Conservation (phyloP, 2,797 vertebrate genomes). For the Cebuella pygmaea region DNA sequence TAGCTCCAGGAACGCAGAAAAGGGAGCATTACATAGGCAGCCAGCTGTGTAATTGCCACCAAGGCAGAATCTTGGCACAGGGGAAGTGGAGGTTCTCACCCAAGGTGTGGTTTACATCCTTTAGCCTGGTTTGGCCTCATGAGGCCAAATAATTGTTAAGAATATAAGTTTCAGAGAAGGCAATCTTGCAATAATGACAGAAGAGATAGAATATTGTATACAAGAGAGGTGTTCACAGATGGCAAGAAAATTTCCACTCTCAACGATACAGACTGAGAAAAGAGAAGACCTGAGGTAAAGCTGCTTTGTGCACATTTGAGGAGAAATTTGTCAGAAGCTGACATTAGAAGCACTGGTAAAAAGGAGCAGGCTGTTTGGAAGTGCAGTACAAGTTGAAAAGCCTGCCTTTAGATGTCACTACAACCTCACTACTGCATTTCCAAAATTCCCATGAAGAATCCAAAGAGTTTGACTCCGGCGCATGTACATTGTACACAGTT, state of each 20-base stretch:
- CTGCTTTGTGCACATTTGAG: slow-evolving; percentile 11
- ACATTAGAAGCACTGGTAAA: slow-evolving; percentile 37
- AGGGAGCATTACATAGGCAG: not conserved
- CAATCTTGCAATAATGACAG: not conserved
- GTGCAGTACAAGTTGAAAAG: slow-evolving; percentile 71
- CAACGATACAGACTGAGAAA: not conserved
- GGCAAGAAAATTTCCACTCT: not conserved
- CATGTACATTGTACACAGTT: slow-evolving; percentile 79
- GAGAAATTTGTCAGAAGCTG: not conserved
- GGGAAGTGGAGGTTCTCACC: not conserved
- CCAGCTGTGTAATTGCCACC: not conserved
- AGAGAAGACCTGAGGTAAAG: not conserved
- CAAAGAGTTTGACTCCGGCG: slow-evolving; percentile 79
- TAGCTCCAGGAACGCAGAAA: not conserved
- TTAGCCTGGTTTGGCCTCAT: not conserved
- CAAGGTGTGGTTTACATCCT: not conserved
- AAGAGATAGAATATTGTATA: not conserved
- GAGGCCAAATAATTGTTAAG: not conserved
- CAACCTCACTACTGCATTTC: slow-evolving; percentile 91
- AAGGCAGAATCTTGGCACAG: not conserved
- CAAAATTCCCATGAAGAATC: slow-evolving; percentile 84
- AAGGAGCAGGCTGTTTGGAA: slow-evolving; percentile 74
- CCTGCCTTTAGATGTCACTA: slow-evolving; percentile 99
- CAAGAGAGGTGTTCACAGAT: not conserved
- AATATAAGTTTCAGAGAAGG: not conserved